Evolutionary conservation across 2,797 vertebrate species (phyloP).

Genomic region (Fistularia commersonii): DNA sequence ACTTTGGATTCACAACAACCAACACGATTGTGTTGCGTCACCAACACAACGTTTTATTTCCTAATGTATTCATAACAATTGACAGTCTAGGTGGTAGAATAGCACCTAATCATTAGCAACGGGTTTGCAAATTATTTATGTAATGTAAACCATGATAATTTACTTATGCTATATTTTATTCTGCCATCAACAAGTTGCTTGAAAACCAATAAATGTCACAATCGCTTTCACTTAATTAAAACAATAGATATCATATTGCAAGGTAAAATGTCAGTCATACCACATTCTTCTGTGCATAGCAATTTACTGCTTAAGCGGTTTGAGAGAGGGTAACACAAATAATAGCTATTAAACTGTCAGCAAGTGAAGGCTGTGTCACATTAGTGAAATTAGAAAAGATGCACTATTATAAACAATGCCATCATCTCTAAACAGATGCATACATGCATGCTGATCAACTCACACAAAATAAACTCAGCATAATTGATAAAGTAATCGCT

Average conservation of each 20-base stretch:
- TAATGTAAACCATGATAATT: slow-evolving; percentile 73
- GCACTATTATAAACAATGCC: slow-evolving; percentile 73
- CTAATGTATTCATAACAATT: slow-evolving; percentile 58
- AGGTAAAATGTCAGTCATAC: slow-evolving; percentile 87
- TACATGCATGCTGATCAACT: slow-evolving; percentile 12
- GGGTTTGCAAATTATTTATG: slow-evolving; percentile 71
- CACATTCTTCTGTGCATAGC: slow-evolving; percentile 77
- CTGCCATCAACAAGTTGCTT: slow-evolving; percentile 84
- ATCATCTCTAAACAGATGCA: slow-evolving; percentile 49
- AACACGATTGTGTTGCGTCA: too few relatives aligned
- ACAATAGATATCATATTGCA: slow-evolving; percentile 91
- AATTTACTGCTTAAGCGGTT: slow-evolving; percentile 85
- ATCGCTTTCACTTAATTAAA: slow-evolving; percentile 96
- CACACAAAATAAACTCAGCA: background rate
- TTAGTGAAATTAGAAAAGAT: slow-evolving; percentile 89
- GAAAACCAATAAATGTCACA: slow-evolving; percentile 89
- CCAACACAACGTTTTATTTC: background rate
- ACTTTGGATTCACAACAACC: too few relatives aligned
- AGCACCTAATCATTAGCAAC: slow-evolving; percentile 70
- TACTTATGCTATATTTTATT: slow-evolving; percentile 51
- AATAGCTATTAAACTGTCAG: slow-evolving; percentile 90
- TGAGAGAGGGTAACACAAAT: slow-evolving; percentile 89
- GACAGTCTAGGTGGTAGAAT: slow-evolving; percentile 49
- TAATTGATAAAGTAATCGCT: too few relatives aligned
- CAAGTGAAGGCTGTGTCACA: slow-evolving; percentile 82